Conservation (phyloP, 2,113 vertebrate species). For the Anoura caudifer region DNA sequence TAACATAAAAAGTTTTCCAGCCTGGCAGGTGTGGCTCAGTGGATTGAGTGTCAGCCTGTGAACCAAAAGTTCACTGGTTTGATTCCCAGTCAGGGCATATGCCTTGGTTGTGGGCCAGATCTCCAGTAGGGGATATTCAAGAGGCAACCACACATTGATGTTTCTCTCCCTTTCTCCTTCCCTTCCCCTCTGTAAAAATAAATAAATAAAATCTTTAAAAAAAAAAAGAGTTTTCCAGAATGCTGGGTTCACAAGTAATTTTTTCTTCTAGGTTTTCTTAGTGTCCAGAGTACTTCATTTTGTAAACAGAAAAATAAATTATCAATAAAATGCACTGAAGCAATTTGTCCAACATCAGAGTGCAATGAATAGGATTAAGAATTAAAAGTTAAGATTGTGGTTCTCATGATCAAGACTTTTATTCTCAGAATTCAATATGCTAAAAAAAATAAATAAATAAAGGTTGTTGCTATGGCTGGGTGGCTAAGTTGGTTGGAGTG, state of each 20-base stretch:
- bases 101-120: too few relatives aligned
- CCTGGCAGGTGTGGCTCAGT: too few relatives aligned
- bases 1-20: conserved; percentile 5
- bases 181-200: too few relatives aligned
- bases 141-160: too few relatives aligned
- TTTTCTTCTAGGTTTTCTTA: background rate
- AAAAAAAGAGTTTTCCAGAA: conserved; percentile 1
- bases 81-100: too few relatives aligned
- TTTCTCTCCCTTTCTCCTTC: too few relatives aligned
- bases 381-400: conserved; percentile 21
- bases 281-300: conserved; percentile 1
- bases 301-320: conserved; percentile 14
- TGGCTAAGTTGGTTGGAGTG: too few relatives aligned
- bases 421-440: background rate
- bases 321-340: conserved; percentile 2
- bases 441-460: background rate
- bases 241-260: background rate
- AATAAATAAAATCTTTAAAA: background rate
- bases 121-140: too few relatives aligned
- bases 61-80: too few relatives aligned
- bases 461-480: too few relatives aligned
- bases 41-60: too few relatives aligned
- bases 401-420: background rate
- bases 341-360: background rate
- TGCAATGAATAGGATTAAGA: background rate